Evolutionary conservation across 2,888 invertebrate genomes (phyloP).

Genomic region (Palloptera scutellata): DNA sequence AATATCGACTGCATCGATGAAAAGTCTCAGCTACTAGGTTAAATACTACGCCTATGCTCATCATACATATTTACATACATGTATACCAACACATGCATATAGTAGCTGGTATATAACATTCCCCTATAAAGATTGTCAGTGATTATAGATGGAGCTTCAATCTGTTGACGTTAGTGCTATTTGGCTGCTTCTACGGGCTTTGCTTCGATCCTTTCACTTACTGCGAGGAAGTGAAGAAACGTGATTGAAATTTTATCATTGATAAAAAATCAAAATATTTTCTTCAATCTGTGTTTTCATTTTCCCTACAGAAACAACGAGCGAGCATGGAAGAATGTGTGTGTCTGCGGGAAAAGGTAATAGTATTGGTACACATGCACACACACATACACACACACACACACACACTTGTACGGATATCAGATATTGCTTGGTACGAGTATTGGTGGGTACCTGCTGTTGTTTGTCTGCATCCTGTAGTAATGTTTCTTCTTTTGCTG

Average conservation of each 20-base stretch:
- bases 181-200: background rate
- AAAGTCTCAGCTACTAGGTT: background rate
- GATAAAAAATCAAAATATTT: constrained; percentile 31
- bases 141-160: background rate
- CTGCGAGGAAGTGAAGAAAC: constrained; percentile 43
- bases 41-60: background rate
- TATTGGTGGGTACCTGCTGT: too few species aligned
- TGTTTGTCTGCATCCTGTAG: too few species aligned
- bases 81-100: background rate
- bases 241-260: constrained; percentile 56
- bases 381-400: too few species aligned
- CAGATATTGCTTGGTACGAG: too few species aligned
- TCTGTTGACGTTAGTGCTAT: background rate
- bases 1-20: background rate
- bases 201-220: too few species aligned
- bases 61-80: background rate
- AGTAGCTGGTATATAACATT: background rate
- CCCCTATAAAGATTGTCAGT: background rate
- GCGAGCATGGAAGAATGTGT: too few species aligned
- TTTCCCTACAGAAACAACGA: too few species aligned
- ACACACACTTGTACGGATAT: too few species aligned
- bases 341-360: too few species aligned
- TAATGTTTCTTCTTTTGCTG: background rate
- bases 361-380: too few species aligned
- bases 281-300: background rate